Conservation (phyloP, 37 sponge, comb jelly and placozoan genomes). For the Diacarnus erythraeanus region DNA sequence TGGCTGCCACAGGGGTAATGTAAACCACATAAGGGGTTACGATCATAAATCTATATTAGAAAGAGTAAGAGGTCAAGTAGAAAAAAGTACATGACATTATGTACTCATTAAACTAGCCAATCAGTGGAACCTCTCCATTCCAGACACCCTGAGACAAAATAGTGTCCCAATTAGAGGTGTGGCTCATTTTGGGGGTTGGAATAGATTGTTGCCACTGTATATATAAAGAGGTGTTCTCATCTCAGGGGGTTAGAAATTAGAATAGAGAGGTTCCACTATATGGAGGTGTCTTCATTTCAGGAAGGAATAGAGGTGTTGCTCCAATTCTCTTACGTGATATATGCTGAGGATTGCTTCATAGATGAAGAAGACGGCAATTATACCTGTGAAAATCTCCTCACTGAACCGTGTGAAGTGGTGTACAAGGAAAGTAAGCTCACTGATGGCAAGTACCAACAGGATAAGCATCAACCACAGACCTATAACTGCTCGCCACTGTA, state of each 20-base stretch:
- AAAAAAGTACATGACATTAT: no score
- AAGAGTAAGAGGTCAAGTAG: background rate
- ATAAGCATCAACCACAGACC: constrained; percentile 76
- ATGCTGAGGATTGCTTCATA: constrained; percentile 50
- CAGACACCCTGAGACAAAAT: no score
- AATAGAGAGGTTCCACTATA: no score
- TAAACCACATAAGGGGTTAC: constrained; percentile 56
- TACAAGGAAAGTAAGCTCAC: constrained; percentile 62
- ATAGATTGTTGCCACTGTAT: no score
- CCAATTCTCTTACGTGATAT: constrained; percentile 5
- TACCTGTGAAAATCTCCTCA: constrained; percentile 82
- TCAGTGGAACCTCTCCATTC: no score
- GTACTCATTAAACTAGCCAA: no score
- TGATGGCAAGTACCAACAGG: constrained; percentile 43
- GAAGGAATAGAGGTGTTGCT: background rate
- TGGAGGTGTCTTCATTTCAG: background rate
- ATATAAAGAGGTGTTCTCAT: no score
- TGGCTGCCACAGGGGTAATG: constrained; percentile 38
- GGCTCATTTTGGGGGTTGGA: no score
- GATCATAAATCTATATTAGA: constrained; percentile 35
- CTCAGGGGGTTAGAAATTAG: no score
- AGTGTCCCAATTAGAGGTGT: no score
- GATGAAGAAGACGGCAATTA: constrained; percentile 70
- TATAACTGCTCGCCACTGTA: constrained; percentile 71
- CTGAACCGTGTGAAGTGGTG: constrained; percentile 76